Evolutionary conservation across 2,888 invertebrate species (phyloP), one percentile per base, ranked within the genome.

Genomic region (Diloba caeruleocephala): DNA sequence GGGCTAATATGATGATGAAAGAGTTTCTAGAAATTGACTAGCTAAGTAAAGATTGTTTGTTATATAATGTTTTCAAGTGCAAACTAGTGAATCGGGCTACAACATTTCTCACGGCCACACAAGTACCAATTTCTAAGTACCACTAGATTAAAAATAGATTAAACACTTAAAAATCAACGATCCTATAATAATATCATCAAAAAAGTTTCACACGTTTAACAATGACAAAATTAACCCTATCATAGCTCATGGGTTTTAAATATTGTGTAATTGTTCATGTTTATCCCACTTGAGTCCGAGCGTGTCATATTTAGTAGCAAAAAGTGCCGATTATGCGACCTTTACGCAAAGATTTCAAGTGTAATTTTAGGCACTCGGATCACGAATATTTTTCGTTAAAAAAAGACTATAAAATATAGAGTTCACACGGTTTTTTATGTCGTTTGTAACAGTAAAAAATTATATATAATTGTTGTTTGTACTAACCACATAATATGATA

Each of bases 271-370:
- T 82, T 82, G 79, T 73, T 70, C 74, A 67, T 76, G 77, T 79
- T 71, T 76, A 90, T 90, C 86, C 89, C 85, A 87, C 90, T 90
- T 79, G 81, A 88, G 68, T 2, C 26, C 13, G 78, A 74, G 78
- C 89, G 90, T 90, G 90, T 83, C 88, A 81, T 58, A 53, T 78
- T 76, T 71, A 76, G 76, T 76, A 65, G 62, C 50, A 69, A 74
- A 75, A 79, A 70, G 64, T 71, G 55, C 44, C 52, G 49, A 45
- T 50, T 45, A 62, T 48, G 49, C 46, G 53, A 54, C 45, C 56
- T 54, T 41, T 65, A 59, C 15, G 32, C 31, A 17, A 23, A 9
- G 54, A 8, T 50, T 37, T 78, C 55, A 69, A 85, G 84, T 84
- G 83, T 76, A 63, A 58, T 67, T 79, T 84, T 81, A 81, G 80